These are phyloP conservation scores for Leptosomus discolor DNA, from an alignment of 2,113 vertebrate genomes.

Conservation along the genomic window DNA sequence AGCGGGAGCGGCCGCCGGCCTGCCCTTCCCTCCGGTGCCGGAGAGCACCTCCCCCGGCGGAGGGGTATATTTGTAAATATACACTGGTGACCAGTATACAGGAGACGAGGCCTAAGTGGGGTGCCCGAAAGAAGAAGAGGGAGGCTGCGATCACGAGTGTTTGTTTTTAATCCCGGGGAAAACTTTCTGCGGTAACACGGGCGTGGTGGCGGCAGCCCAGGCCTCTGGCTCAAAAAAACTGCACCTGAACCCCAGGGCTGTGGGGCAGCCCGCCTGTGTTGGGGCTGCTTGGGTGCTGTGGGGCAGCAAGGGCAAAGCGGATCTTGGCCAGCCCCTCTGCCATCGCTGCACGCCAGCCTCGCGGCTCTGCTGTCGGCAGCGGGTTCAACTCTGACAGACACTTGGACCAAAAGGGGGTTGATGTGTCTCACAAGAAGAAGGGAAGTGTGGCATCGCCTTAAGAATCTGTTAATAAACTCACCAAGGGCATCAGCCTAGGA, in stretches of 20 bases:
- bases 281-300: too few relatives aligned
- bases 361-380: neutral
- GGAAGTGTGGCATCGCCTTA: neutral
- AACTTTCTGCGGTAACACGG: too few relatives aligned
- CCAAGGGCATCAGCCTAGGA: too few relatives aligned
- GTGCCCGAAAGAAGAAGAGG: neutral
- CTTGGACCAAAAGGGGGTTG: neutral
- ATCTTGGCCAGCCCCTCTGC: neutral
- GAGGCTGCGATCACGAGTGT: neutral
- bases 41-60: neutral
- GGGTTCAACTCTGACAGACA: neutral
- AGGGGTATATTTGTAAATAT: too few relatives aligned
- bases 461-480: neutral
- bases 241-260: neutral
- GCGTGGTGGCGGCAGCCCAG: neutral
- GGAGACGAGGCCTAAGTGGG: rapidly evolving
- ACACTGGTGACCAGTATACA: too few relatives aligned
- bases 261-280: neutral
- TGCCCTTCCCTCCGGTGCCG: neutral
- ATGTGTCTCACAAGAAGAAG: neutral
- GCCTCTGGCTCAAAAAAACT: neutral
- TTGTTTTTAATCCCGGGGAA: too few relatives aligned
- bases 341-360: neutral
- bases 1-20: neutral
- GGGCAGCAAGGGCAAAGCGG: neutral